Evolutionary conservation across 2,797 vertebrate species (phyloP).

Genomic region (Gallinago solitaria): DNA sequence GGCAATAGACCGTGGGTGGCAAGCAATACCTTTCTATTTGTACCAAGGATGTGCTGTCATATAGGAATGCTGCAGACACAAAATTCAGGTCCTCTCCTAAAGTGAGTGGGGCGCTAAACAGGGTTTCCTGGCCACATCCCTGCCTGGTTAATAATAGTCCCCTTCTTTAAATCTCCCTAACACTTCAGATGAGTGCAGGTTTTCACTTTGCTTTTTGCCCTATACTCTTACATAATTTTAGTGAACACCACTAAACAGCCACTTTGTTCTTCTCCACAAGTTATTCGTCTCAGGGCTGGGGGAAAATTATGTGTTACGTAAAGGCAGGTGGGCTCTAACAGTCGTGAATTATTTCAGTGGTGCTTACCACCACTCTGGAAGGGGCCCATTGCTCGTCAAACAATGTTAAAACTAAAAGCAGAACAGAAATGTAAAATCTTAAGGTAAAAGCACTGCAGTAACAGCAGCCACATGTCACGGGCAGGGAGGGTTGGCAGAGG

Average conservation of each 20-base stretch:
- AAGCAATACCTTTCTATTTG: not conserved
- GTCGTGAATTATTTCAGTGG: not conserved
- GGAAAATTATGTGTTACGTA: not conserved
- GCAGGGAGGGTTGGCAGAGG: not conserved
- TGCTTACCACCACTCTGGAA: not conserved
- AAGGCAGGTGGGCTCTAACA: not conserved
- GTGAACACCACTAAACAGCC: not conserved
- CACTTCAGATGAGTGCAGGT: not conserved
- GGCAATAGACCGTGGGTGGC: not conserved
- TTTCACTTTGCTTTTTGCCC: not conserved
- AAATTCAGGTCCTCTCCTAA: not conserved
- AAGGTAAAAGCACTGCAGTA: not conserved
- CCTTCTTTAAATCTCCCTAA: not conserved
- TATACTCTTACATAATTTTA: not conserved
- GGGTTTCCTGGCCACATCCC: not conserved
- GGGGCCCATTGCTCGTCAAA: not conserved
- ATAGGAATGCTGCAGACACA: not conserved
- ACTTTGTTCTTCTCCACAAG: not conserved
- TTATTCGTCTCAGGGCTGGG: not conserved
- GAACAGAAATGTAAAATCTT: not conserved
- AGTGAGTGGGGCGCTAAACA: not conserved
- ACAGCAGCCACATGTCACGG: not conserved
- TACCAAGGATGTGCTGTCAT: not conserved
- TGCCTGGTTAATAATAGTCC: not conserved
- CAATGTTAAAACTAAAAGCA: not conserved